phyloP scores from a whole-genome alignment of 2,113 vertebrate species.

The Ptyas mucosa region DNA sequence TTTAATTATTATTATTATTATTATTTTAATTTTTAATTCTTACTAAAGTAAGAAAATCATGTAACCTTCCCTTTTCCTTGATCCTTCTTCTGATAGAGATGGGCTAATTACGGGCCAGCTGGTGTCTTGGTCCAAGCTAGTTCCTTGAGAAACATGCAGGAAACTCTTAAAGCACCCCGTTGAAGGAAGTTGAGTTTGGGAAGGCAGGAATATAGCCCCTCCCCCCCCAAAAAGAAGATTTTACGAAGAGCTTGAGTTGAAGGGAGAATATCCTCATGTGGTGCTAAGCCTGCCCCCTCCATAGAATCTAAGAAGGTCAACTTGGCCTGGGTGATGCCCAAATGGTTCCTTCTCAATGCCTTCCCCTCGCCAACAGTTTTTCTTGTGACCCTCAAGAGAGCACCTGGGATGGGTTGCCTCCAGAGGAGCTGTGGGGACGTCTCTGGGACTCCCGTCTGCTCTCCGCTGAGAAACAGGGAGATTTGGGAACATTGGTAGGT shows the following conservation, averaged over 20 bases:
- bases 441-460: neutral
- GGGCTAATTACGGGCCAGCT: slow-evolving; percentile 37
- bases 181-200: neutral
- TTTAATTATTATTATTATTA: slow-evolving; percentile 45
- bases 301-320: neutral
- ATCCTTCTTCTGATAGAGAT: neutral
- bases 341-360: neutral
- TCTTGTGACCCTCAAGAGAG: too few species aligned
- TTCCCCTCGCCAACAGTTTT: neutral
- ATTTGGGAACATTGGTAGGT: neutral
- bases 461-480: neutral
- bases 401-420: too few species aligned
- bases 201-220: neutral
- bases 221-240: neutral
- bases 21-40: slow-evolving; percentile 60
- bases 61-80: slow-evolving; percentile 24
- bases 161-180: neutral
- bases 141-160: neutral
- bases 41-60: slow-evolving; percentile 62
- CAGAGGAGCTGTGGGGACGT: neutral
- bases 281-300: too few species aligned
- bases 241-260: neutral
- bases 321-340: neutral
- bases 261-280: neutral
- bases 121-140: slow-evolving; percentile 32